Evolutionary conservation across 2,797 vertebrate species (phyloP).

Genomic region (Gallinago solitaria): DNA sequence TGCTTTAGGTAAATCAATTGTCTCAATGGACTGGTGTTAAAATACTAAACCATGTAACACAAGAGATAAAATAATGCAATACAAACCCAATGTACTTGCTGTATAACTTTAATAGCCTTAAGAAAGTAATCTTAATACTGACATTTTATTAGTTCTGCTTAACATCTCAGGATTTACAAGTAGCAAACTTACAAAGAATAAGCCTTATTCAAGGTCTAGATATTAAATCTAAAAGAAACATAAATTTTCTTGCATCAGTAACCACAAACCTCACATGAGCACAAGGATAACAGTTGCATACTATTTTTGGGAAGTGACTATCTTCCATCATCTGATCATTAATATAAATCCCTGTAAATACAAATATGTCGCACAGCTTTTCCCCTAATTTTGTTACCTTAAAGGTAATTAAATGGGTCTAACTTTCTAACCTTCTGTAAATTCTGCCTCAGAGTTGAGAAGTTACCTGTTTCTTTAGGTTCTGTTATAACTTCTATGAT

Average conservation of each 20-base stretch:
- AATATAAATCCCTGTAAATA: background rate
- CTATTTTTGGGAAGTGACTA: background rate
- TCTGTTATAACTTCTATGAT: background rate
- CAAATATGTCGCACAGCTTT: background rate
- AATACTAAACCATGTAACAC: background rate
- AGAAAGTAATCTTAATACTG: background rate
- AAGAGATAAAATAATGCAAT: background rate
- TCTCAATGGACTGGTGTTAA: background rate
- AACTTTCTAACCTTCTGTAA: background rate
- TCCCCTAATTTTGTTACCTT: background rate
- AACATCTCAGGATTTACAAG: background rate
- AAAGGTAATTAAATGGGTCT: too few relatives aligned
- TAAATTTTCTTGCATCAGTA: background rate
- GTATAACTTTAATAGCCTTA: background rate
- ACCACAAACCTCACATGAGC: background rate
- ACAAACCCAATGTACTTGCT: background rate
- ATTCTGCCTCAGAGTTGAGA: background rate
- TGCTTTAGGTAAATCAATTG: background rate
- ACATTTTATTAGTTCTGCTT: background rate
- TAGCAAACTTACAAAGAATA: background rate
- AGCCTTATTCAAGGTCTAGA: background rate
- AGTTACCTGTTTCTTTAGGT: background rate
- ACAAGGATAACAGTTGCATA: background rate
- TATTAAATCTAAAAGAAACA: background rate
- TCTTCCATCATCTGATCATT: background rate